A percentile compares a stretch with the other conserved stretches of the same genome.
Conservation (phyloP, 2,113 vertebrate species). For the Zosterops japonicus region DNA sequence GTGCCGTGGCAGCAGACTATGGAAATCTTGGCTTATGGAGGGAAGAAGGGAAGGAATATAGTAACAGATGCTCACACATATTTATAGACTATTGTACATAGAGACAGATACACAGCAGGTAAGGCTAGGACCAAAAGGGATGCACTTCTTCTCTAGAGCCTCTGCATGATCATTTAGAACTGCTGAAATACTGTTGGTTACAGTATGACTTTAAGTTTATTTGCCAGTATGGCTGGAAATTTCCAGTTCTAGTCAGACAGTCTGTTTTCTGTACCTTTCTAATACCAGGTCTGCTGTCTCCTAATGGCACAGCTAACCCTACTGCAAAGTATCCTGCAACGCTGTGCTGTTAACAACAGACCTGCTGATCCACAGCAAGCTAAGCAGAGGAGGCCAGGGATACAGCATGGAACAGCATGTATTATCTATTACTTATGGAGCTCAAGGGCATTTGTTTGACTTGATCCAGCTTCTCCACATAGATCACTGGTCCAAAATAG, state of each 20-base stretch:
- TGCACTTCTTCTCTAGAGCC: neutral
- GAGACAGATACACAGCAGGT: slow-evolving; percentile 63
- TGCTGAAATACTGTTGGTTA: neutral
- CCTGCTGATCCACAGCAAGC: neutral
- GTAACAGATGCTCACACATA: slow-evolving; percentile 69
- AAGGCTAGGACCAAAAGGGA: slow-evolving; percentile 45
- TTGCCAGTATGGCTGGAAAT: neutral
- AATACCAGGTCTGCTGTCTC: neutral
- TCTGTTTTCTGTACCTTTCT: neutral
- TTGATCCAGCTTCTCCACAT: neutral
- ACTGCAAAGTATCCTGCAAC: fast-evolving
- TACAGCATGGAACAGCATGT: neutral
- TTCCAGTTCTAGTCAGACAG: neutral
- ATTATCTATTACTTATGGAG: neutral
- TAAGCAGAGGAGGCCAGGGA: neutral
- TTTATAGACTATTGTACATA: slow-evolving; percentile 69
- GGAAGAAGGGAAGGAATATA: slow-evolving; percentile 51
- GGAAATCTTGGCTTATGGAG: slow-evolving; percentile 67
- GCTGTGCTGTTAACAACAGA: neutral
- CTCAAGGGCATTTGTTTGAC: neutral
- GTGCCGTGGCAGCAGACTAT: slow-evolving; percentile 66
- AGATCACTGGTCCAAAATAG: neutral
- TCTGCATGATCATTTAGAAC: neutral
- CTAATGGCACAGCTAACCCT: neutral
- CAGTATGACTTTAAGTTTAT: neutral